phyloP scores from a whole-genome alignment of 1,140 invertebrate genomes.

The Drosophila tani region DNA sequence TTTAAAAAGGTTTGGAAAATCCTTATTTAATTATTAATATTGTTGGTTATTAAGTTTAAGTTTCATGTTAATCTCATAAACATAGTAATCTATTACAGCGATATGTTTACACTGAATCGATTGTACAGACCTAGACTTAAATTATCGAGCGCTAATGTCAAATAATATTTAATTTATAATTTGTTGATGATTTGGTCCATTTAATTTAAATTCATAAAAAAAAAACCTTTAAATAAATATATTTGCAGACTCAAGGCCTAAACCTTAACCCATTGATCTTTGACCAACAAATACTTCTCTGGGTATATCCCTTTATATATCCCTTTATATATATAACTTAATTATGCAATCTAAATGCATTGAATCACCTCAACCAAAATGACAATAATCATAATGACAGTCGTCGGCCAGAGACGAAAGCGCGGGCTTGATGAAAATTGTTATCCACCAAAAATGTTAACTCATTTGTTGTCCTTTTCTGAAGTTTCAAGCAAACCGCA shows the following conservation, averaged over 20 bases:
- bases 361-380: constrained; percentile 79
- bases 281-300: constrained; percentile 3
- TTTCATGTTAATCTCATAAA: no score
- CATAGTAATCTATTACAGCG: no score
- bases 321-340: constrained; percentile 64
- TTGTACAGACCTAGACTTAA: no score
- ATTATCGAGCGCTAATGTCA: no score
- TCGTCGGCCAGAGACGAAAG: neutral
- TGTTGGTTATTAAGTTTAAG: neutral
- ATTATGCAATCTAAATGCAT: constrained; percentile 82
- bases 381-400: constrained; percentile 81
- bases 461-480: constrained; percentile 79
- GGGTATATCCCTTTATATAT: constrained; percentile 20
- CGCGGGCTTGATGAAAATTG: constrained; percentile 15
- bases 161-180: no score
- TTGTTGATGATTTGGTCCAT: no score
- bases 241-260: neutral
- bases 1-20: no score
- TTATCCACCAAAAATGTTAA: constrained; percentile 72
- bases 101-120: no score
- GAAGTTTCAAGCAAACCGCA: constrained; percentile 52
- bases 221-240: no score
- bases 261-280: neutral
- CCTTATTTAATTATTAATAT: neutral
- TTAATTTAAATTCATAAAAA: no score